Percentiles rank a stretch among this genome's conserved stretches.
Conservation (phyloP, 35 echinoderm and acorn worm genomes). For the Ptychodera flava region DNA sequence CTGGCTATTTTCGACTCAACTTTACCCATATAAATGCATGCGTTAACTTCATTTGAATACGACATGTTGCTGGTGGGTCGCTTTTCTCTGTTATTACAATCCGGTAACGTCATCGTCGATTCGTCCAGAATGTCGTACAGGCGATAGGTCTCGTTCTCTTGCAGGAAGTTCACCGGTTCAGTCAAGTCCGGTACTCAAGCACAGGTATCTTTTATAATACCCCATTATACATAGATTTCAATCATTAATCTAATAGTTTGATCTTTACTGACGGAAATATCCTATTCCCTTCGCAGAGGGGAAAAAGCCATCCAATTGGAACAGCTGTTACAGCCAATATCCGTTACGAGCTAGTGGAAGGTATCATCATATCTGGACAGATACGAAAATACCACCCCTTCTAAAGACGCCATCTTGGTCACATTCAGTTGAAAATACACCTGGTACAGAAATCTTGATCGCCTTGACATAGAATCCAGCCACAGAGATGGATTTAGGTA, state of each 20-base stretch:
- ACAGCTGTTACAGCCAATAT: background rate
- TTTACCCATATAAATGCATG: background rate
- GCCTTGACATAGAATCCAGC: background rate
- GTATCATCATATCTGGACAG: background rate
- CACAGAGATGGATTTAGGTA: background rate
- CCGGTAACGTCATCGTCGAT: background rate
- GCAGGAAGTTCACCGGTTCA: background rate
- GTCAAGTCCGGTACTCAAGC: background rate
- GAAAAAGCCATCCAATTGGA: background rate
- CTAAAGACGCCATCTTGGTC: background rate
- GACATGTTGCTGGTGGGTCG: background rate
- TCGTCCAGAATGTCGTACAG: background rate
- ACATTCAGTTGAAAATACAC: no score
- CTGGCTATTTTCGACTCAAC: no score
- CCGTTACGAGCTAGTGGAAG: background rate
- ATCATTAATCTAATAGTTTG: background rate
- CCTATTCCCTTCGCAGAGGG: no score
- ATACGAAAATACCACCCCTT: background rate
- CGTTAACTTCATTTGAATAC: background rate
- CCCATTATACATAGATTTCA: background rate
- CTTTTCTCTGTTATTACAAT: background rate
- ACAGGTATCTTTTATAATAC: background rate
- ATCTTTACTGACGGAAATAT: background rate
- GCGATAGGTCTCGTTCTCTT: background rate
- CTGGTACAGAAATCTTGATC: background rate